Conservation (phyloP, 2,113 vertebrate genomes). For the Hoplias malabaricus region DNA sequence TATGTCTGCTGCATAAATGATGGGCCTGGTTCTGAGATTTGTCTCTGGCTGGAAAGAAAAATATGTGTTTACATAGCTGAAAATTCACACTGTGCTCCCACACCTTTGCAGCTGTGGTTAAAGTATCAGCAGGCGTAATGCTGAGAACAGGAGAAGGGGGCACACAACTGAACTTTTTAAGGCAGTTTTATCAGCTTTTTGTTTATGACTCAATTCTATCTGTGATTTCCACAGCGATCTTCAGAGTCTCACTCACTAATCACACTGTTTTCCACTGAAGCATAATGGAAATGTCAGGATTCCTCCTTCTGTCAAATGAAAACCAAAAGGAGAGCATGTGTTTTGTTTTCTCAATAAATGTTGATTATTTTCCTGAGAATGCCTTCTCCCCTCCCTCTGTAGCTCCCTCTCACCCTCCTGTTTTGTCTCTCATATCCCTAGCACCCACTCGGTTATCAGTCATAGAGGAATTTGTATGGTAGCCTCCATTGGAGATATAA, state of each 20-base stretch:
- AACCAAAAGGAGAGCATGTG: background rate
- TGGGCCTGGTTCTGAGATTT: background rate
- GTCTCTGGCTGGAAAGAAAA: background rate
- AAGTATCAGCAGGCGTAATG: background rate
- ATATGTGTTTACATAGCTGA: background rate
- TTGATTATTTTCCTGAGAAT: slow-evolving; percentile 1
- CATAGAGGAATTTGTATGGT: background rate
- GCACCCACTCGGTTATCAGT: background rate
- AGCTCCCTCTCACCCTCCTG: background rate
- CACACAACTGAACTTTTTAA: background rate
- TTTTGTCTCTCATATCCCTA: background rate
- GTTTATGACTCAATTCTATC: background rate
- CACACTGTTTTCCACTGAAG: background rate
- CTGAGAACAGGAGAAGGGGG: background rate
- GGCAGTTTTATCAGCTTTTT: background rate
- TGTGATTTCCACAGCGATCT: background rate
- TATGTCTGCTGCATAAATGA: slow-evolving; percentile 19
- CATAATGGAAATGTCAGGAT: background rate
- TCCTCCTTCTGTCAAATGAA: background rate
- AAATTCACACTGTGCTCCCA: background rate
- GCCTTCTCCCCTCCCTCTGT: background rate
- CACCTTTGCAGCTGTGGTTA: background rate
- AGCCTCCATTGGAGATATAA: background rate
- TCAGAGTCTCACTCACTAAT: background rate
- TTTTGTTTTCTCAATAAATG: background rate